A percentile compares a stretch with the other conserved stretches of the same genome.
Conservation (phyloP, 2,797 vertebrate species). For the Intellagama lesueurii region DNA sequence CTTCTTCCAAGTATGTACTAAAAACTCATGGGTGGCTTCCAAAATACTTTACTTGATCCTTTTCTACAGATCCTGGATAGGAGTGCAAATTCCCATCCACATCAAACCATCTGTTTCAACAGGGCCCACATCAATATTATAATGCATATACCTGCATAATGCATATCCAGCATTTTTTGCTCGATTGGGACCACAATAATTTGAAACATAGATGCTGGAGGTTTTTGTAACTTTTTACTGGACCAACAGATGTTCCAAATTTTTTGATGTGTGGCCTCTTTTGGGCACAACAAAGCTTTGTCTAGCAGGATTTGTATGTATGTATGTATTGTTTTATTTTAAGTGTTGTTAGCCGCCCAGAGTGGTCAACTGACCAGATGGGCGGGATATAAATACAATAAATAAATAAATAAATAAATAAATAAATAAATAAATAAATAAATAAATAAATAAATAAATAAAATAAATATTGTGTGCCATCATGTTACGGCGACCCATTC, state of each 20-base stretch:
- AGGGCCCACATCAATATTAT: neutral
- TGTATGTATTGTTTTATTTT: too few species aligned
- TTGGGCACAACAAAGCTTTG: neutral
- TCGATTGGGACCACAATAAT: neutral
- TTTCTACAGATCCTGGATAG: neutral
- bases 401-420: too few species aligned
- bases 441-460: too few species aligned
- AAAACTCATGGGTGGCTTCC: conserved; percentile 13
- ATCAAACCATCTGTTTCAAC: neutral
- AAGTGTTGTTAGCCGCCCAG: too few species aligned
- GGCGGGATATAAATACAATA: too few species aligned
- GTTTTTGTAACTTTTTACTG: neutral
- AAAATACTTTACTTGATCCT: conserved; percentile 2
- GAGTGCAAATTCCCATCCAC: neutral
- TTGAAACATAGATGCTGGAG: neutral
- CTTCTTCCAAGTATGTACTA: conserved; percentile 3
- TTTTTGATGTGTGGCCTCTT: neutral
- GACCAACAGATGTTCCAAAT: neutral
- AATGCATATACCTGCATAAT: neutral
- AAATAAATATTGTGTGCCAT: too few species aligned
- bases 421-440: too few species aligned
- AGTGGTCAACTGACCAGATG: too few species aligned
- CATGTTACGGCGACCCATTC: too few species aligned
- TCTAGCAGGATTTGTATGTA: neutral
- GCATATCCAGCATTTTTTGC: neutral